Conservation (phyloP, 1,140 invertebrate genomes). For the Monomorium pharaonis region DNA sequence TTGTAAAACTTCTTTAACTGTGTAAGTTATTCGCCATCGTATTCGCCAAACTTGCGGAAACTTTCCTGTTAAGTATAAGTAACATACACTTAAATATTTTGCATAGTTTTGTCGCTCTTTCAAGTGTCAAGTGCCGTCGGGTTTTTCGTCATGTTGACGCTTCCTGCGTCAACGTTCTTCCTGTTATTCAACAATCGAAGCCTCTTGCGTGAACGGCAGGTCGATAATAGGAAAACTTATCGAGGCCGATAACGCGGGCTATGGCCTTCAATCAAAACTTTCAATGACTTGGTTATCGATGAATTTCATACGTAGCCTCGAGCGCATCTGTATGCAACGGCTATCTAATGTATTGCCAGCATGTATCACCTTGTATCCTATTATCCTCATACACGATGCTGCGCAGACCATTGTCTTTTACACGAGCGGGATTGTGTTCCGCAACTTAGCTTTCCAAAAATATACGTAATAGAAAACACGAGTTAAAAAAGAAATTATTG, state of each 20-base stretch:
- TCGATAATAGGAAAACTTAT: conserved; percentile 60
- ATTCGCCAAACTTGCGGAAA: neutral
- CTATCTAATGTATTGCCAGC: conserved; percentile 18
- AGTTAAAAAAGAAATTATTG: neutral
- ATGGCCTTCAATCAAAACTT: conserved; percentile 67
- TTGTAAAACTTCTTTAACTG: neutral
- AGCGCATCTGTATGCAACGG: neutral
- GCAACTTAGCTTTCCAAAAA: neutral
- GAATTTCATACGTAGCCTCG: conserved; percentile 8
- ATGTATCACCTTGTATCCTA: conserved; percentile 7
- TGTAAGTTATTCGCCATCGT: neutral
- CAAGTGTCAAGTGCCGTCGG: too few relatives aligned
- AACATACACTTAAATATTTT: neutral
- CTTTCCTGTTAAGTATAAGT: neutral
- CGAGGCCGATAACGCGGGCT: conserved; percentile 38
- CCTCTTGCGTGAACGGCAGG: conserved; percentile 17
- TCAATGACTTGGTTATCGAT: conserved; percentile 55
- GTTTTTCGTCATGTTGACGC: conserved; percentile 14
- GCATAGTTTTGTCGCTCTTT: neutral
- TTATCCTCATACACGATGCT: neutral
- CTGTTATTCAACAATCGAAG: conserved; percentile 17
- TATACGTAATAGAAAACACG: neutral
- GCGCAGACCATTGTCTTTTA: neutral
- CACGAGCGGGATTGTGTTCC: neutral
- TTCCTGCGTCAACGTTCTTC: conserved; percentile 12